Base-by-base conservation (phyloP, 53 echinoderm and acorn worm genomes). In the Pentamera pediparva region DNA sequence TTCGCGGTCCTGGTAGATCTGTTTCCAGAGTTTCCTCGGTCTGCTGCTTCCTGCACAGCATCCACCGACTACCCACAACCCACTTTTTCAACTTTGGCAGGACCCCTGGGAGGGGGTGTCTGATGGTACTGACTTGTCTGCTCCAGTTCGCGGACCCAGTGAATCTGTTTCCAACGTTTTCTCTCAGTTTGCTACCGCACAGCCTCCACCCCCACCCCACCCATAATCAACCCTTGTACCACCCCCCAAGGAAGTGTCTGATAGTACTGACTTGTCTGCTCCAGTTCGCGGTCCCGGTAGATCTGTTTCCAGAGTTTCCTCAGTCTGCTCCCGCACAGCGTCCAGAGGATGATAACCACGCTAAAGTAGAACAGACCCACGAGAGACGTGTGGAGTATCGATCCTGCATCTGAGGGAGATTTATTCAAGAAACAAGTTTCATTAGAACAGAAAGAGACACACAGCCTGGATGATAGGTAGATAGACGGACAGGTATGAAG, bases 21-120 rank as follows among this genome's bases (percentile, higher is more conserved):
- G 67, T 8, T 67, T 67, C 67, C 67, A 62, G 1, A 74, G 19
- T 20, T 62, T 61, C 49, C 62, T 74, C 13, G 74, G 24, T 64
- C 37, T 57, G 18, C 76, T 74, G n/a, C n/a, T n/a, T n/a, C 35
- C 89, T 82, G 34, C 73, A 52, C 15, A 76, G 64, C 39, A 78
- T 67, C 74, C 82, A 33, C 5, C 60, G 56, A 25, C 77, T 65
- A 15, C 78, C 78, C 20, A 74, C 4, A 18, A 74, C 28, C 25
- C 32, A n/a, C n/a, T n/a, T n/a, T n/a, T n/a, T n/a, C n/a, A n/a
- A n/a, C n/a, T n/a, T n/a, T n/a, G n/a, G n/a, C n/a, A n/a, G n/a
- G n/a, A n/a, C n/a, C n/a, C n/a, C n/a, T n/a, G n/a, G n/a, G n/a
- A n/a, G n/a, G n/a, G n/a, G n/a, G n/a, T n/a, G n/a, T n/a, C n/a